These are phyloP conservation scores for Ondatra zibethicus DNA, from an alignment of 2,113 vertebrate species.

Conservation along the genomic window DNA sequence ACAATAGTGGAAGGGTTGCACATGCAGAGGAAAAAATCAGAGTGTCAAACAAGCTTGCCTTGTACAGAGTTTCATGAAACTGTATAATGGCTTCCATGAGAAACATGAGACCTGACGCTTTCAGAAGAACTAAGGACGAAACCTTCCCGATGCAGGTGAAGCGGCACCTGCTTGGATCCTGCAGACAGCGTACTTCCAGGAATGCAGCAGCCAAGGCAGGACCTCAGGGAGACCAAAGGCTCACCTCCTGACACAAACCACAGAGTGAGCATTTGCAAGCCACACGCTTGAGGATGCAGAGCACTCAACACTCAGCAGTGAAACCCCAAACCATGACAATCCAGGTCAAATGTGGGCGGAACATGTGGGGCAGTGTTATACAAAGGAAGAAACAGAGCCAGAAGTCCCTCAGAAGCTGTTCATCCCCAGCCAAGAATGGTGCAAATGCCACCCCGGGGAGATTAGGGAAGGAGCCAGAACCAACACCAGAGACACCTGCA, in stretches of 20 bases:
- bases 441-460: background rate
- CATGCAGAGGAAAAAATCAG: background rate
- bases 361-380: no score
- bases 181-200: background rate
- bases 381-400: background rate
- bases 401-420: accelerated
- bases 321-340: background rate
- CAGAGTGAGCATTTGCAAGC: background rate
- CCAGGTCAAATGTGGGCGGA: background rate
- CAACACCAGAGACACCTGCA: background rate
- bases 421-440: background rate
- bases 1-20: background rate
- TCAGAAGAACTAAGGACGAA: background rate
- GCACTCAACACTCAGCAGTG: background rate
- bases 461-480: background rate
- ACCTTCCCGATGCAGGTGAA: background rate
- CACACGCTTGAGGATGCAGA: background rate
- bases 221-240: background rate
- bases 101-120: background rate
- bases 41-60: background rate
- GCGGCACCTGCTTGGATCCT: background rate
- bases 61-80: background rate
- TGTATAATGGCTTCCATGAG: background rate
- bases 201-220: background rate
- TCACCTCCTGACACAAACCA: background rate